These are phyloP conservation scores for Accipiter virgatus DNA, from an alignment of 2,113 vertebrate genomes.

Conservation along the genomic window DNA sequence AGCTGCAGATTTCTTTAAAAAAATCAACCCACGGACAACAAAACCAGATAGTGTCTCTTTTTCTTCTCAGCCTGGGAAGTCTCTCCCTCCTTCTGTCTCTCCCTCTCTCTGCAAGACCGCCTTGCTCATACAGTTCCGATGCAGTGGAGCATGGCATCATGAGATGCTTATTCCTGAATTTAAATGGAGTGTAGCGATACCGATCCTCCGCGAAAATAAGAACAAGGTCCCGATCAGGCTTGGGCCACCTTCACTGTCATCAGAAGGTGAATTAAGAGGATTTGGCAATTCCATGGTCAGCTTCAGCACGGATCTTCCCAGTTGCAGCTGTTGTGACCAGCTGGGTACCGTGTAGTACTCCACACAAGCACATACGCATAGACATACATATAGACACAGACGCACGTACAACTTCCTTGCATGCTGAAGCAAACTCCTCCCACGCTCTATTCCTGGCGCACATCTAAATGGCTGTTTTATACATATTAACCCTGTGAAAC, in stretches of 20 bases:
- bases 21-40: background rate
- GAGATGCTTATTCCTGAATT: constrained; percentile 64
- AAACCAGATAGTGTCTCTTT: background rate
- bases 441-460: constrained; percentile 7
- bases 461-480: constrained; percentile 64
- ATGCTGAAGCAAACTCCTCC: constrained; percentile 55
- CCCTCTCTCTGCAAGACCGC: constrained; percentile 28
- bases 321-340: background rate
- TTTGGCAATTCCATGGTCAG: constrained; percentile 52
- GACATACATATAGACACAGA: background rate
- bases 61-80: constrained; percentile 32
- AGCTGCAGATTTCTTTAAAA: constrained; percentile 2
- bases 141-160: constrained; percentile 64
- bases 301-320: background rate
- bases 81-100: constrained; percentile 12
- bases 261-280: constrained; percentile 47
- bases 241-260: constrained; percentile 42
- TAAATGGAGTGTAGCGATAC: constrained; percentile 44
- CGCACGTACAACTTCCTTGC: constrained; percentile 30
- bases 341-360: background rate
- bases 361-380: background rate
- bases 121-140: constrained; percentile 56
- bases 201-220: background rate
- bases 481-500: constrained; percentile 67
- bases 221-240: background rate